A percentile compares a stretch with the other conserved stretches of the same genome.
Evolutionary conservation across 2,888 invertebrate genomes (phyloP).

Genomic region (Crocallis elinguaria): DNA sequence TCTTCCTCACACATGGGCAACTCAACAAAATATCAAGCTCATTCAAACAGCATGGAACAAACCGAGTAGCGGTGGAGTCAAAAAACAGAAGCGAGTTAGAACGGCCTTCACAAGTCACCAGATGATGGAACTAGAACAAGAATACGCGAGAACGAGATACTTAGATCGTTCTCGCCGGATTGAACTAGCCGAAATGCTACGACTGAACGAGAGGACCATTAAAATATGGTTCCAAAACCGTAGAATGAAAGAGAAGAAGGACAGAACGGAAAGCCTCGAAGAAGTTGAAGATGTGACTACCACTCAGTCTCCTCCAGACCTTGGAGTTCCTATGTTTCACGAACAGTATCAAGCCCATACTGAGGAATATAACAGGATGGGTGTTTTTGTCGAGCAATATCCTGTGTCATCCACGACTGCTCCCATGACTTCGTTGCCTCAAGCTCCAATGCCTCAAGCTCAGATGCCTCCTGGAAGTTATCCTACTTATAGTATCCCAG

Average conservation of each 20-base stretch:
- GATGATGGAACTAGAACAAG: constrained; percentile 89
- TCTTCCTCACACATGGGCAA: constrained; percentile 25
- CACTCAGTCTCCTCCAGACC: constrained; percentile 52
- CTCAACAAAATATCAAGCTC: constrained; percentile 34
- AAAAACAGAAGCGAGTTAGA: constrained; percentile 86
- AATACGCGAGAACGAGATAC: constrained; percentile 88
- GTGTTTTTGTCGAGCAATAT: constrained; percentile 50
- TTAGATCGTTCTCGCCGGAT: constrained; percentile 89
- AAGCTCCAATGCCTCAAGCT: constrained; percentile 24
- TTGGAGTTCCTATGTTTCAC: constrained; percentile 43
- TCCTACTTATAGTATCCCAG: constrained; percentile 39
- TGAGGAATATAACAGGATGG: constrained; percentile 43
- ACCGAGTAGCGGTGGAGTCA: constrained; percentile 41
- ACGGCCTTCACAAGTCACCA: constrained; percentile 92
- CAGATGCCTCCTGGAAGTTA: constrained; percentile 37
- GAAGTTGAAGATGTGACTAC: constrained; percentile 58
- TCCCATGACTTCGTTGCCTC: no score
- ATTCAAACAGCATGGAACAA: constrained; percentile 45
- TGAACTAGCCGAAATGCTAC: constrained; percentile 75
- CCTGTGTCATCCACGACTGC: constrained; percentile 41
- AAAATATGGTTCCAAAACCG: constrained; percentile 95
- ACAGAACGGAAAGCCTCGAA: constrained; percentile 64
- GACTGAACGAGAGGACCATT: constrained; percentile 76
- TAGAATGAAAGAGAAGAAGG: constrained; percentile 90
- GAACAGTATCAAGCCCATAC: constrained; percentile 44